Conservation (phyloP, 2,888 invertebrate species). For the Cerceris rybyensis region DNA sequence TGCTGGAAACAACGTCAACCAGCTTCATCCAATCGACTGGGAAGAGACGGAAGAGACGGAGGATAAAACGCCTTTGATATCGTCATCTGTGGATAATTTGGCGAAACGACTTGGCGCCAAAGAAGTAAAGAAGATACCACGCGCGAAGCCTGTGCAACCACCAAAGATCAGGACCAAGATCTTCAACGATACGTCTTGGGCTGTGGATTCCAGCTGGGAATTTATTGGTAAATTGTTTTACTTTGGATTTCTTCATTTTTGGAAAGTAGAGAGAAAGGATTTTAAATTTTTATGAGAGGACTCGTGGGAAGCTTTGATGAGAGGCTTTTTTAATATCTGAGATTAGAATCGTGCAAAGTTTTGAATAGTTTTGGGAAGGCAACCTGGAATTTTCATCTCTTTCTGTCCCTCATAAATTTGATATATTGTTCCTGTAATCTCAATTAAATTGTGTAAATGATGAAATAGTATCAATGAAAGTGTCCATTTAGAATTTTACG, state of each 20-base stretch:
- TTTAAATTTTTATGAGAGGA: too few species aligned
- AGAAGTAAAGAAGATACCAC: slow-evolving; percentile 83
- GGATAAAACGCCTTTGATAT: slow-evolving; percentile 82
- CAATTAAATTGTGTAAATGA: too few species aligned
- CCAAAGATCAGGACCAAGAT: slow-evolving; percentile 84
- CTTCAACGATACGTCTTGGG: slow-evolving; percentile 86
- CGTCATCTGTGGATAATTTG: slow-evolving; percentile 88
- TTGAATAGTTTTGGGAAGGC: too few species aligned
- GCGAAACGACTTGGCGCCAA: slow-evolving; percentile 76
- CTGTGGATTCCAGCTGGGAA: slow-evolving; percentile 95
- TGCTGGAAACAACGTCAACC: slow-evolving; percentile 64
- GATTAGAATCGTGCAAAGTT: too few species aligned
- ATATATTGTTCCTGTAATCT: too few species aligned
- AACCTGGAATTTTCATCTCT: too few species aligned
- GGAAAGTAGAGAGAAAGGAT: neutral
- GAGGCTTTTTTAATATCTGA: too few species aligned
- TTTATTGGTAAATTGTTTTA: slow-evolving; percentile 87
- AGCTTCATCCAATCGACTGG: slow-evolving; percentile 79
- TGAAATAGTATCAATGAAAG: too few species aligned
- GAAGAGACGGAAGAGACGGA: slow-evolving; percentile 78
- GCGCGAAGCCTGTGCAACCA: slow-evolving; percentile 88
- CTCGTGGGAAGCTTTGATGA: too few species aligned
- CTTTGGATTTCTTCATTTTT: neutral
- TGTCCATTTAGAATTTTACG: too few species aligned
- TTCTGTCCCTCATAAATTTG: too few species aligned